Base-by-base conservation (phyloP, 2,797 vertebrate species). In the Orestias chungarensis region DNA sequence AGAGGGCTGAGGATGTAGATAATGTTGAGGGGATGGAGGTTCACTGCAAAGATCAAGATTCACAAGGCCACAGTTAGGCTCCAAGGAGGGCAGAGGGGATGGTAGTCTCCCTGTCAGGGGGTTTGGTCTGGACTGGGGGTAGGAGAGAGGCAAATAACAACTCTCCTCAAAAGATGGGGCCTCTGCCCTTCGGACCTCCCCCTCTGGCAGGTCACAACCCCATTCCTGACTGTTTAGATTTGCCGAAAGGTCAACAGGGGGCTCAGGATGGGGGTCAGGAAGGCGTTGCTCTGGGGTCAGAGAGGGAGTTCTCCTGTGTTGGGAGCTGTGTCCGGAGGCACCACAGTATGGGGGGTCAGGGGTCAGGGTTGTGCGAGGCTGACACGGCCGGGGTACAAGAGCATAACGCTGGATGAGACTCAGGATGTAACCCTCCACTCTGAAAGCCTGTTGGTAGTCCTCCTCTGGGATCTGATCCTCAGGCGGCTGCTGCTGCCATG, bases 391-490 rank as follows among this genome's bases (percentile, higher is more conserved):
- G 8, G 92, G 88, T 35, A 92, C 88, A 6, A 94, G 90, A 71
- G 93, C 90, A 8, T 95, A 91, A 2, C 95, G 95, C 77, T 96
- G 95, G 72, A 97, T 88, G 23, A 97, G 96, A 81, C 88, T 92
- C 0, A 96, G 87, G 86, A 97, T 97, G 88, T 96, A 97, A 57
- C 93, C 90, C 83, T 97, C 96, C 11, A 96, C 94, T 70, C 93
- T 93, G 77, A 94, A 75, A 44, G 91, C 90, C 67, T 92, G 93
- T 87, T 94, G 90, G 87, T 93, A 93, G 84, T 94, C 90, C 71
- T 93, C 94, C 64, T 72, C 93, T 1, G 44, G 85, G 69, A 78
- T 64, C 2, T 83, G 87, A 3, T 89, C 87, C 25, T 91, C 90
- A 23, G 43, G 38, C 23, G 83, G 73, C 44, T 76, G 74, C 43